These are phyloP conservation scores for Zaprionus camerounensis DNA, from an alignment of 1,140 invertebrate species.

Conservation along the genomic window DNA sequence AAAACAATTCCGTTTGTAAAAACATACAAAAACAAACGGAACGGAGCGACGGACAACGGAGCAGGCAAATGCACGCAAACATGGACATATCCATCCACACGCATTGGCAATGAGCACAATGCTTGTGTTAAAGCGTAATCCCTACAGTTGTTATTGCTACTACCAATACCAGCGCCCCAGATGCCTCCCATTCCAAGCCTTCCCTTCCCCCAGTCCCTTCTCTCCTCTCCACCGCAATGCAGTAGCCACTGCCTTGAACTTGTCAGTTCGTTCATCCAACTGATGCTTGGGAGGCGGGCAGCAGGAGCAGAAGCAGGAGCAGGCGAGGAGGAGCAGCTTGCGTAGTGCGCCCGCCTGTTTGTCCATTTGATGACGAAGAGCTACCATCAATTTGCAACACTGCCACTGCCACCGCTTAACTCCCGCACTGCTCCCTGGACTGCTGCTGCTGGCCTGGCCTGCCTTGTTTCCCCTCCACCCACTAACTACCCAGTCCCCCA, in stretches of 20 bases:
- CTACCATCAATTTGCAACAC: constrained; percentile 61
- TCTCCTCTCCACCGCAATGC: constrained; percentile 24
- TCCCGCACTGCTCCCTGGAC: neutral
- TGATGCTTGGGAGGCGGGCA: constrained; percentile 26
- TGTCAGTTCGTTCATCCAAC: constrained; percentile 58
- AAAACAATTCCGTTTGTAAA: constrained; percentile 68
- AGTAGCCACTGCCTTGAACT: constrained; percentile 65
- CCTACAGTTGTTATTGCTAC: constrained; percentile 49
- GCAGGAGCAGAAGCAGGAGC: neutral
- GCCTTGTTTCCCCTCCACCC: constrained; percentile 29
- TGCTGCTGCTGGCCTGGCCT: constrained; percentile 16
- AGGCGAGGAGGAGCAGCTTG: constrained; percentile 17
- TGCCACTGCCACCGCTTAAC: constrained; percentile 20
- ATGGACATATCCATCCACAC: constrained; percentile 53
- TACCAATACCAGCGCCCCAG: constrained; percentile 25
- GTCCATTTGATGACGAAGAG: constrained; percentile 59
- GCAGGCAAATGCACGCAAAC: constrained; percentile 37
- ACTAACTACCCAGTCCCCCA: constrained; percentile 13
- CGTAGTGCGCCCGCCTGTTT: constrained; percentile 42
- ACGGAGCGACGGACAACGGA: constrained; percentile 31
- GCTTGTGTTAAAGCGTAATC: constrained; percentile 54
- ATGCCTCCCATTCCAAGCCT: constrained; percentile 18
- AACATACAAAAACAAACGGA: constrained; percentile 52
- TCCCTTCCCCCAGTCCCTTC: neutral
- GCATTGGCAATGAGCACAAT: constrained; percentile 42